Evolutionary conservation across 2,888 invertebrate species (phyloP).

Genomic region (Ceriagrion tenellum): DNA sequence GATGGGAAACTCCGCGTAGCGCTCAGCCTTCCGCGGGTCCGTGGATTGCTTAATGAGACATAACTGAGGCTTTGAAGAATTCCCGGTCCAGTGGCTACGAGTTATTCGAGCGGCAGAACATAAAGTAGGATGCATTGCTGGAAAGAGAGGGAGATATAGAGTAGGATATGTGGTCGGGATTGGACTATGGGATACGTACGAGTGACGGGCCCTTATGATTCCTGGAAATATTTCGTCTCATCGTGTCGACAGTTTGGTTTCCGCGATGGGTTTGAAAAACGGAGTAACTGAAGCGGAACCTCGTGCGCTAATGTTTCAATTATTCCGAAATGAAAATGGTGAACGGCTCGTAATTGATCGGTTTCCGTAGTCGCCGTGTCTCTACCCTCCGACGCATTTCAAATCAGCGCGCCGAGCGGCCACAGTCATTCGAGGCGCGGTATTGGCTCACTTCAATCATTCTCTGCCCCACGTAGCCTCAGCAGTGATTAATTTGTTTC

Average conservation of each 20-base stretch:
- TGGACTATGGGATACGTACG: not conserved
- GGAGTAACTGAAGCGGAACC: not conserved
- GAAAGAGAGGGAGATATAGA: no score
- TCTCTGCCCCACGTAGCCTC: not conserved
- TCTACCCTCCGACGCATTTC: not conserved
- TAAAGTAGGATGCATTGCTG: no score
- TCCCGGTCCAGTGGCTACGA: no score
- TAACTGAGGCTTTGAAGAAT: no score
- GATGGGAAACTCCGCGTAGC: no score
- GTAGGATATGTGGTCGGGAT: not conserved
- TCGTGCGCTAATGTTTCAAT: not conserved
- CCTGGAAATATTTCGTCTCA: not conserved
- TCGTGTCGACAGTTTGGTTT: not conserved
- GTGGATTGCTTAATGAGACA: no score
- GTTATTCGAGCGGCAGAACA: no score
- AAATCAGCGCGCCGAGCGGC: not conserved
- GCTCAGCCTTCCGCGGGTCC: no score
- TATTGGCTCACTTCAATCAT: no score
- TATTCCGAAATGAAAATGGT: not conserved
- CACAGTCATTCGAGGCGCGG: no score
- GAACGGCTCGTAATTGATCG: not conserved
- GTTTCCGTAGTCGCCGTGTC: not conserved
- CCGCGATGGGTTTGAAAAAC: not conserved
- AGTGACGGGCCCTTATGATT: not conserved
- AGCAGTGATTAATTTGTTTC: not conserved